These are phyloP conservation scores for Galeopsomyia nigrocyanea DNA, from an alignment of 2,888 invertebrate species.

Conservation along the genomic window DNA sequence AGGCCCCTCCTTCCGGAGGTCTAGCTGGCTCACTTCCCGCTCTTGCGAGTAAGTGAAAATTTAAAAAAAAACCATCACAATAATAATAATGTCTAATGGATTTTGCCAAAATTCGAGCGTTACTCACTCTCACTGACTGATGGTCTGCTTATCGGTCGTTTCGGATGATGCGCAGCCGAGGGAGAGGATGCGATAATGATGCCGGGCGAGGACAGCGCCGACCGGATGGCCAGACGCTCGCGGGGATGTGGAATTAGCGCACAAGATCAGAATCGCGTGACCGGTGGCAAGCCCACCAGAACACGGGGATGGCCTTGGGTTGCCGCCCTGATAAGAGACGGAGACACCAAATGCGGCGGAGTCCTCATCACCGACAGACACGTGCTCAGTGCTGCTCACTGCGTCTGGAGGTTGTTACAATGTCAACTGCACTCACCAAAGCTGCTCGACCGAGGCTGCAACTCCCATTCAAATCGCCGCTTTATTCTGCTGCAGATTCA, in stretches of 20 bases:
- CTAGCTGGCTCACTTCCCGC: conserved; percentile 54
- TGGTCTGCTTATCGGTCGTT: background rate
- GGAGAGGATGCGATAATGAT: conserved; percentile 41
- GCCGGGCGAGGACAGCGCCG: conserved; percentile 6
- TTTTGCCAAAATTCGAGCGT: background rate
- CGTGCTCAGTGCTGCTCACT: conserved; percentile 84
- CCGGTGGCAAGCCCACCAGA: conserved; percentile 76
- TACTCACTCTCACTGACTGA: background rate
- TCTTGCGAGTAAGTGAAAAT: conserved; percentile 54
- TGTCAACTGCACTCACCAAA: background rate
- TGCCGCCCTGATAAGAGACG: conserved; percentile 79
- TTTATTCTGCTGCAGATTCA: conserved; percentile 68
- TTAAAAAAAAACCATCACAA: background rate
- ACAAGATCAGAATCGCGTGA: conserved; percentile 71
- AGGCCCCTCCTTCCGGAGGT: conserved; percentile 39
- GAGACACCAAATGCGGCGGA: conserved; percentile 82
- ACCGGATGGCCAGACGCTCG: conserved; percentile 13
- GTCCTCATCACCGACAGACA: conserved; percentile 84
- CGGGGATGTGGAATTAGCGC: conserved; percentile 74
- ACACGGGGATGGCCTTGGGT: conserved; percentile 87
- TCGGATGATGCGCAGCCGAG: conserved; percentile 25
- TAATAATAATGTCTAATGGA: background rate
- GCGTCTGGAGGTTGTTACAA: conserved; percentile 63
- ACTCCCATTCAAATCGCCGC: background rate
- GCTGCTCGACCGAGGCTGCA: background rate